Percentiles rank a stretch among this genome's conserved stretches.
phyloP scores from a whole-genome alignment of 2,797 vertebrate species.

The Manis javanica region DNA sequence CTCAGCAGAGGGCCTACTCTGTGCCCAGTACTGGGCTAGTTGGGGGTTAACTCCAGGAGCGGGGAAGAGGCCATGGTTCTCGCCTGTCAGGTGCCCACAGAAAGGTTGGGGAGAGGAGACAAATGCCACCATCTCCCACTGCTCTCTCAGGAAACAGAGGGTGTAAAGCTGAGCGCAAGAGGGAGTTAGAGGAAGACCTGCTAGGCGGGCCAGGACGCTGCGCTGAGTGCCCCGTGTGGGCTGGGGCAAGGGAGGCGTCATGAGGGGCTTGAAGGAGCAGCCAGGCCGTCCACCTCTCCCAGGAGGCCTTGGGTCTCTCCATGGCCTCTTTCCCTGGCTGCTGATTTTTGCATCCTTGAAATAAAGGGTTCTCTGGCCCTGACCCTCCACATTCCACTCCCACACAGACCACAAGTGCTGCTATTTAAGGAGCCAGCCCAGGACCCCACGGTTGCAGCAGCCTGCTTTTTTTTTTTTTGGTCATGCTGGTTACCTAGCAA shows the following conservation, averaged over 20 bases:
- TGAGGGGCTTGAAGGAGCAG: background rate
- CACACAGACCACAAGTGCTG: conserved; percentile 68
- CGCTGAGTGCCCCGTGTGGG: background rate
- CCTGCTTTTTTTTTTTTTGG: conserved; percentile 62
- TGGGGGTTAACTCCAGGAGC: background rate
- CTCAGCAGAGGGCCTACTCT: background rate
- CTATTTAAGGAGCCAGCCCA: conserved; percentile 88
- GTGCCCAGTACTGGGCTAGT: background rate
- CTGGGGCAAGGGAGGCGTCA: background rate
- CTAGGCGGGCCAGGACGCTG: background rate
- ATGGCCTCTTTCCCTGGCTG: background rate
- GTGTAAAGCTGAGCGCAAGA: background rate
- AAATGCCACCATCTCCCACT: background rate
- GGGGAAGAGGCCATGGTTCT: background rate
- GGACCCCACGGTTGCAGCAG: conserved; percentile 84
- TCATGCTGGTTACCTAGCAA: conserved; percentile 88
- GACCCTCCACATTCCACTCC: conserved; percentile 1
- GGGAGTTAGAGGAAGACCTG: background rate
- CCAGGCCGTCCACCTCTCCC: background rate
- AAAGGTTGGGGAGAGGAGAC: background rate
- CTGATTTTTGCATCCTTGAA: conserved; percentile 32
- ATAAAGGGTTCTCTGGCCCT: background rate
- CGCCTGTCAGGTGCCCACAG: background rate
- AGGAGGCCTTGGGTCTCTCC: background rate
- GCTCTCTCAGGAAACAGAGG: background rate